Conservation (phyloP, 2,113 vertebrate genomes). For the Sapajus apella region DNA sequence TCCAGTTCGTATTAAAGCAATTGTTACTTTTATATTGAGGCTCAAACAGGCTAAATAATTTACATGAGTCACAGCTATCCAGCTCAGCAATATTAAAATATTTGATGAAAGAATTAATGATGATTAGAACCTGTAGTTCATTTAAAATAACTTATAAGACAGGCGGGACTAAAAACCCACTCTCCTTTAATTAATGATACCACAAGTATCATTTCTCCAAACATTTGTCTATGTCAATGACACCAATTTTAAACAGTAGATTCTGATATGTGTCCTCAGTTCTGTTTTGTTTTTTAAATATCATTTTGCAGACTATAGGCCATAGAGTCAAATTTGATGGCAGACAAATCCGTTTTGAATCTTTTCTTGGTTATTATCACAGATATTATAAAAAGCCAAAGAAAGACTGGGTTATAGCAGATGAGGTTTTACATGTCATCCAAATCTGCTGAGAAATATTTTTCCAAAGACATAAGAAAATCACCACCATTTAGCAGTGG, state of each 20-base stretch:
- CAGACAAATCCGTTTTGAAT: background rate
- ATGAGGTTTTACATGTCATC: background rate
- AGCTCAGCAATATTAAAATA: background rate
- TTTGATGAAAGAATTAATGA: background rate
- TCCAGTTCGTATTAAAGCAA: background rate
- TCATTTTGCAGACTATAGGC: background rate
- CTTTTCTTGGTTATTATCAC: background rate
- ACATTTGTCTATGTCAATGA: background rate
- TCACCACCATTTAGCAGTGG: background rate
- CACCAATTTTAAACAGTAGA: background rate
- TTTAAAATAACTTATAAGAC: constrained; percentile 1
- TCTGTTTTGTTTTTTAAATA: too few relatives aligned
- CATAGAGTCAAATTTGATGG: background rate
- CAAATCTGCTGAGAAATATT: constrained; percentile 25
- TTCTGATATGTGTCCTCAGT: background rate
- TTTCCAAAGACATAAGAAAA: background rate
- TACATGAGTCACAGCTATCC: background rate
- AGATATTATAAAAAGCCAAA: background rate
- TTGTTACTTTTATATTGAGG: background rate
- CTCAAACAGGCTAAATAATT: background rate
- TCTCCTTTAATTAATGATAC: background rate
- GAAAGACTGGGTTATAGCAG: background rate
- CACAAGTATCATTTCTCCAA: background rate
- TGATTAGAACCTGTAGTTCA: constrained; percentile 21
- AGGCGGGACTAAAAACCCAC: background rate